Evolutionary conservation across 2,888 invertebrate species (phyloP), one percentile per base, ranked within the genome.

Genomic region (Orthosia gothica): DNA sequence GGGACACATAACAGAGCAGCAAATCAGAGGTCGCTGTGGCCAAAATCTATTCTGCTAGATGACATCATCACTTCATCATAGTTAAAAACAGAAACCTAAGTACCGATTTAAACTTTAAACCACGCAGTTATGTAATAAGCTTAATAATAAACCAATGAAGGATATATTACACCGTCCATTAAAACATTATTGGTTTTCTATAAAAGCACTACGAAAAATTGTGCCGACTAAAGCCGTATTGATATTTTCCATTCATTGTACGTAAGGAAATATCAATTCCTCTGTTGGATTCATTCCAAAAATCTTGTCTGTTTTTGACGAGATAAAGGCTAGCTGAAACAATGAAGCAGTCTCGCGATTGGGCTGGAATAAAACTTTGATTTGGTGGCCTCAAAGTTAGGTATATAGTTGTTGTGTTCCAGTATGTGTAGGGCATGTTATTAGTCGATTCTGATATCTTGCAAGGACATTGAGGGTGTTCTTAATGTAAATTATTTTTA

Each of bases 211-310:
- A 58, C 50, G n/a, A 59, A 78, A 69, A 63, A 23, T 64, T n/a
- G 13, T 64, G 58, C 54, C 32, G 0, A 26, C 63, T 49, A 70
- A 84, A 84, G 70, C 73, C 62, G 77, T 65, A 81, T 81, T 77
- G 77, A 76, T 84, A 81, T 74, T 78, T 75, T 62, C 77, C 71
- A 70, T 85, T 82, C 68, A 82, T 77, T 75, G 65, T 82, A 69
- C 67, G 64, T 70, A 79, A 82, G 80, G 67, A 84, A 84, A 87
- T 87, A 87, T 85, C 85, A 87, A 78, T 85, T 73, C 74, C 61
- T 82, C 23, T 57, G 66, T 87, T 85, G 85, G 87, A 85, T 61
- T 76, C 78, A 64, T 71, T 87, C 85, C 85, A 85, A 85, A 80
- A 84, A 54, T 66, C 47, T 59, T 69, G 62, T 85, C 57, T 74